Base-by-base conservation (phyloP, 2,113 vertebrate species). In the Uria lomvia region DNA sequence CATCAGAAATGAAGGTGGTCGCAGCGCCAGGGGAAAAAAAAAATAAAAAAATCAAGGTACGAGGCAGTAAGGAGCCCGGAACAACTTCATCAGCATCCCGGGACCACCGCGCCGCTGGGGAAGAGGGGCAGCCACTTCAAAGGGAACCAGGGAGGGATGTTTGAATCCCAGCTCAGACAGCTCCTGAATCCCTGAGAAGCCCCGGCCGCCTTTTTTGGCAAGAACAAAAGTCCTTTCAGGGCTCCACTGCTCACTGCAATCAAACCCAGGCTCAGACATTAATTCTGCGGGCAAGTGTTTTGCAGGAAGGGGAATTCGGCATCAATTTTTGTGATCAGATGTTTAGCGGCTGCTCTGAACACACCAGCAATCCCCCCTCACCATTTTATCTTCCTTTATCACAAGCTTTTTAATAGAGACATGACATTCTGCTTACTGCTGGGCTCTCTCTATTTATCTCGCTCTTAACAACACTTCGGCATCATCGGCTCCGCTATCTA, bases 361-460 rank as follows among this genome's bases (percentile, higher is more conserved):
- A 83, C 91, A 96, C 97, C 96, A 88, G 95, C 84, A 83, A 89
- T 52, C 83, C 92, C 85, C 88, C 90, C 70, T 95, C 96, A 93
- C 79, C 79, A 77, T 95, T 97, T 97, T 94, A 96, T 97, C 97
- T 97, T 91, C 92, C 92, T 98, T 97, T 97, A 97, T 98, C 97
- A 96, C 94, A 55, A 93, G 97, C 87, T 97, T 97, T 96, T 91
- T 97, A 97, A 97, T 85, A 95, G 94, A 97, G 94, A 98, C 93
- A 97, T 96, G 95, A 97, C 97, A 94, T 97, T 96, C 94, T 92
- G 97, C 93, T 95, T 95, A 96, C 95, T 92, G 91, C 94, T 94
- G 86, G 84, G 77, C 79, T 92, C 85, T 74, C 94, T 96, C 96
- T 92, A 95, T 98, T 97, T 97, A 97, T 96, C 95, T 96, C 89